phyloP scores from a whole-genome alignment of 2,797 vertebrate genomes.

The Simalia tracyae region DNA sequence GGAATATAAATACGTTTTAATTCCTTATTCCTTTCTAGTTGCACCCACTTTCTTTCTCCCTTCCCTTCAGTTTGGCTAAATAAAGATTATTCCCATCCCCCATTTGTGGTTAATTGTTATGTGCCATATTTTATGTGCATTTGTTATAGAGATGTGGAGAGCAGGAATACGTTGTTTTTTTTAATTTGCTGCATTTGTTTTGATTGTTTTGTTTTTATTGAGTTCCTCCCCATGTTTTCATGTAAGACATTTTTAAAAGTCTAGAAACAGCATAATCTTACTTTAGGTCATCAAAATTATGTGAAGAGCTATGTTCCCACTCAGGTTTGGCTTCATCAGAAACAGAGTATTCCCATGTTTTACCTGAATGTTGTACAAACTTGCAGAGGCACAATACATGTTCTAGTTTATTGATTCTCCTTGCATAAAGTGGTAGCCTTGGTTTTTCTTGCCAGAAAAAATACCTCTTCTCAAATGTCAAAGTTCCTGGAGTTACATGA shows the following conservation, averaged over 20 bases:
- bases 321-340: neutral
- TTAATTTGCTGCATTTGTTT: neutral
- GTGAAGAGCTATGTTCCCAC: neutral
- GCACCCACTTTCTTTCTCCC: slow-evolving; percentile 40
- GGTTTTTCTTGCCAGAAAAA: neutral
- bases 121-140: slow-evolving; percentile 66
- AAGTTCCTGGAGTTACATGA: neutral
- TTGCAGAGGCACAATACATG: neutral
- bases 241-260: neutral
- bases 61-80: slow-evolving; percentile 63
- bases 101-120: slow-evolving; percentile 59
- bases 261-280: neutral
- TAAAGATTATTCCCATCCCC: slow-evolving; percentile 73
- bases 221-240: neutral
- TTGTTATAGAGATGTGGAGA: slow-evolving; percentile 50
- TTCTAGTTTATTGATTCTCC: neutral
- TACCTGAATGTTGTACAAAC: neutral
- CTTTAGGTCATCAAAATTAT: neutral
- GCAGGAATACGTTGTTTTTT: neutral
- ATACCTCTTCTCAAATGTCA: neutral
- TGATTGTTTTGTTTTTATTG: neutral
- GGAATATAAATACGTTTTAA: slow-evolving; percentile 63
- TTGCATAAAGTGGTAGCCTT: neutral
- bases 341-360: neutral
- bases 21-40: slow-evolving; percentile 70